A percentile compares a stretch with the other conserved stretches of the same genome.
phyloP scores from a whole-genome alignment of 2,113 vertebrate species.

The Meleagris gallopavo region DNA sequence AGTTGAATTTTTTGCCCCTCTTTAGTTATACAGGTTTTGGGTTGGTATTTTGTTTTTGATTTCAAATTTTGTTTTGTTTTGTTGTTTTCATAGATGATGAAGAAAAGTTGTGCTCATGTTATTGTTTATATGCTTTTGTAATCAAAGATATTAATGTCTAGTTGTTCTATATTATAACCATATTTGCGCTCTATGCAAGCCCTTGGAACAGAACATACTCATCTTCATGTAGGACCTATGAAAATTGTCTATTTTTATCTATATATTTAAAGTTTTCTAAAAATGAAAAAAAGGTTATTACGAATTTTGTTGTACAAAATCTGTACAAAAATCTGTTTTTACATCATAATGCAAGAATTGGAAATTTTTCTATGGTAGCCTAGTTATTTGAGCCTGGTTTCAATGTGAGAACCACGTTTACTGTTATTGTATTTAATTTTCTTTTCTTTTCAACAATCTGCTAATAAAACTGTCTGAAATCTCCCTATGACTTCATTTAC shows the following conservation, averaged over 20 bases:
- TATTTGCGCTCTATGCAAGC: slow-evolving; percentile 88
- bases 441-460: slow-evolving; percentile 89
- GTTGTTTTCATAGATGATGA: slow-evolving; percentile 70
- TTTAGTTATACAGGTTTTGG: slow-evolving; percentile 75
- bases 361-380: slow-evolving; percentile 88
- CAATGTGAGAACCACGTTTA: slow-evolving; percentile 87
- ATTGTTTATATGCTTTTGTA: slow-evolving; percentile 85
- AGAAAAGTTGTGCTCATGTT: slow-evolving; percentile 80
- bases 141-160: slow-evolving; percentile 83
- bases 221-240: slow-evolving; percentile 89
- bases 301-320: slow-evolving; percentile 90
- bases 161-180: slow-evolving; percentile 86
- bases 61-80: slow-evolving; percentile 41
- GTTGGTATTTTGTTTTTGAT: slow-evolving; percentile 61
- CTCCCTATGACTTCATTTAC: slow-evolving; percentile 82
- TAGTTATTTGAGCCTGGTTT: slow-evolving; percentile 88
- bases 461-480: slow-evolving; percentile 91
- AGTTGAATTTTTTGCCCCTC: slow-evolving; percentile 72
- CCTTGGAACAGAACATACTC: slow-evolving; percentile 87
- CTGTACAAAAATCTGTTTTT: slow-evolving; percentile 91
- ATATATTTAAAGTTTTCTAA: slow-evolving; percentile 93
- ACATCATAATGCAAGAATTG: slow-evolving; percentile 88
- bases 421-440: slow-evolving; percentile 89
- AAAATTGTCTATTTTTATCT: slow-evolving; percentile 92
- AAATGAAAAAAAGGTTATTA: slow-evolving; percentile 89